These are phyloP conservation scores for Trogon melanurus DNA, from an alignment of 2,113 vertebrate genomes.

Conservation along the genomic window DNA sequence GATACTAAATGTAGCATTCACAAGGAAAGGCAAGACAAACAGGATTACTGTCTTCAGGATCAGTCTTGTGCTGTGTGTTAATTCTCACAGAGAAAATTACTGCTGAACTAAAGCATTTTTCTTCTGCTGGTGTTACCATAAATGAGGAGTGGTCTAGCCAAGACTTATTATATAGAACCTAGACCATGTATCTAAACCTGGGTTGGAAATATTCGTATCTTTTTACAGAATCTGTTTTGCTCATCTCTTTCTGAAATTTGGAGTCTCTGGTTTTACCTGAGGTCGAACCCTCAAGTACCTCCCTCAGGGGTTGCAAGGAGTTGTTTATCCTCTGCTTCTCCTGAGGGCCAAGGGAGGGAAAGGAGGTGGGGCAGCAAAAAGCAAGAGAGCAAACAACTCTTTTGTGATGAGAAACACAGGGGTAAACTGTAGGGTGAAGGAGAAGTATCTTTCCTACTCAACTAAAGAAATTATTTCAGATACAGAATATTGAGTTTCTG, in stretches of 20 bases:
- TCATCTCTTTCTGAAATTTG: not conserved
- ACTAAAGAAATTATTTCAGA: not conserved
- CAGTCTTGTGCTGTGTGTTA: not conserved
- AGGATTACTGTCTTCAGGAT: not conserved
- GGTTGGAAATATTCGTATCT: not conserved
- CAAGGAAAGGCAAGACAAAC: not conserved
- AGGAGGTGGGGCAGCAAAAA: not conserved
- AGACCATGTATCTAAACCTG: not conserved
- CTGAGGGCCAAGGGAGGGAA: not conserved
- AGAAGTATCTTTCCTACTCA: not conserved
- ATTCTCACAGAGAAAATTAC: not conserved
- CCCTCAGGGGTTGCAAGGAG: rapidly evolving
- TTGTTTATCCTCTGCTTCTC: not conserved
- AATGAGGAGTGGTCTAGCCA: not conserved
- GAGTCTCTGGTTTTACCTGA: not conserved
- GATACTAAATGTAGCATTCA: not conserved
- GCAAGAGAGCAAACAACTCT: not conserved
- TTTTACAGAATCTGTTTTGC: not conserved
- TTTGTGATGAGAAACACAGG: not conserved
- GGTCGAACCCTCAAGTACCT: not conserved
- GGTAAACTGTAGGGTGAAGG: not conserved
- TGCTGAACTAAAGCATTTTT: not conserved
- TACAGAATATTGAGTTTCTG: not conserved
- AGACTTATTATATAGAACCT: not conserved
- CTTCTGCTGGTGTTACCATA: not conserved